Percentiles rank a stretch among this genome's conserved stretches.
These are phyloP conservation scores for Trachelus tabidus DNA, from an alignment of 2,888 invertebrate species.

Conservation along the genomic window DNA sequence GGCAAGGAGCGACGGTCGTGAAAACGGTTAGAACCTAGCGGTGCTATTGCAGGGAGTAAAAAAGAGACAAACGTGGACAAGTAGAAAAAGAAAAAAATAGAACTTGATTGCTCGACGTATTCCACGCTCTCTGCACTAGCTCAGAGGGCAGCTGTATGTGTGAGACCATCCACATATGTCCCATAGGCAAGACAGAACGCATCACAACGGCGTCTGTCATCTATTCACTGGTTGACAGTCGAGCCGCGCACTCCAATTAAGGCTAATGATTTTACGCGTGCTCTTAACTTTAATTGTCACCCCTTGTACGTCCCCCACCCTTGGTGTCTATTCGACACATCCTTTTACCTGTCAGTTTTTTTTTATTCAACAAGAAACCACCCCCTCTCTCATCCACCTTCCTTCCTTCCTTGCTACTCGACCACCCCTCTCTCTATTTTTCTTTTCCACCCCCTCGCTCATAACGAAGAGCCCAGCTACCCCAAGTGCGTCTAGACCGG, in stretches of 20 bases:
- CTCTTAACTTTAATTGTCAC: slow-evolving; percentile 44
- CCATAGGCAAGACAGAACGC: slow-evolving; percentile 14
- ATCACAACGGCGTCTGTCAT: slow-evolving; percentile 34
- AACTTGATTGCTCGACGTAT: neutral
- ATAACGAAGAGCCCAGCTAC: neutral
- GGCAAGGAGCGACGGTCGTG: neutral
- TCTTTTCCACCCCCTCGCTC: neutral
- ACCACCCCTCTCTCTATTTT: neutral
- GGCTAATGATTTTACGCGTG: slow-evolving; percentile 56
- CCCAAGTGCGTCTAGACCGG: neutral
- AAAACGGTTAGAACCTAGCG: neutral
- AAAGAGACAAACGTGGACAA: neutral
- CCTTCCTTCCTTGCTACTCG: neutral
- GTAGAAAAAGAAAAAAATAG: neutral
- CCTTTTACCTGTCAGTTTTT: neutral
- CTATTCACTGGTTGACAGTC: slow-evolving; percentile 42
- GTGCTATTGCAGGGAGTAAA: neutral
- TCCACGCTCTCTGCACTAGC: neutral
- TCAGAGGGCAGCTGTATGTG: no score
- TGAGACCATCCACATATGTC: neutral
- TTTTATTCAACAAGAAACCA: neutral
- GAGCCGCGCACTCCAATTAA: slow-evolving; percentile 52
- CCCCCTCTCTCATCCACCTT: neutral
- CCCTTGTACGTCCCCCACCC: neutral
- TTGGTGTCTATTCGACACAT: neutral